Conservation (phyloP, 2,113 vertebrate genomes). For the Nerophis lumbriciformis region DNA sequence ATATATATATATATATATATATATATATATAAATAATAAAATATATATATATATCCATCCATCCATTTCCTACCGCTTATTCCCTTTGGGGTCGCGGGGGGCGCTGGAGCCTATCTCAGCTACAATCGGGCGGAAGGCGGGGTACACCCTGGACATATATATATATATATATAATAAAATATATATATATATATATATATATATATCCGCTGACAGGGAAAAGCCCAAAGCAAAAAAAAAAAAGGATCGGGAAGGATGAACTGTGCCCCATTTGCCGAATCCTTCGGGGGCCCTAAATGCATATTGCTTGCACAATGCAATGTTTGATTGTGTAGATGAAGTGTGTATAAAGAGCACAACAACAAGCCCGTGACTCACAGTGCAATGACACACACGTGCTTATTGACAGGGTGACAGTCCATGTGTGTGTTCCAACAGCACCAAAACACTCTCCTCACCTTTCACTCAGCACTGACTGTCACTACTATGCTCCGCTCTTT, state of each 20-base stretch:
- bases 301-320: background rate
- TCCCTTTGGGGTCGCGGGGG: too few relatives aligned
- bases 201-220: too few relatives aligned
- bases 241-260: background rate
- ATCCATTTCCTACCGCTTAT: too few relatives aligned
- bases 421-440: constrained; percentile 3
- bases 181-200: too few relatives aligned
- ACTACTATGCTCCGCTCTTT: constrained; percentile 14
- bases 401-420: background rate
- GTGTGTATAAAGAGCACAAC: background rate
- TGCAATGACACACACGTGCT: constrained; percentile 13
- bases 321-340: constrained; percentile 4
- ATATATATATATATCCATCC: too few relatives aligned
- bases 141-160: too few relatives aligned
- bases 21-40: too few relatives aligned
- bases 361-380: background rate
- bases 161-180: too few relatives aligned
- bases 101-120: too few relatives aligned
- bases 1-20: too few relatives aligned
- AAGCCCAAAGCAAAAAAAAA: background rate
- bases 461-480: constrained; percentile 2
- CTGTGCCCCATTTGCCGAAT: background rate
- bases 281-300: background rate
- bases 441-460: background rate
- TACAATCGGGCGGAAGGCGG: too few relatives aligned